Percentiles rank a stretch among this genome's conserved stretches.
phyloP scores from a whole-genome alignment of 2,888 invertebrate species.

The Orchesella flavescens region DNA sequence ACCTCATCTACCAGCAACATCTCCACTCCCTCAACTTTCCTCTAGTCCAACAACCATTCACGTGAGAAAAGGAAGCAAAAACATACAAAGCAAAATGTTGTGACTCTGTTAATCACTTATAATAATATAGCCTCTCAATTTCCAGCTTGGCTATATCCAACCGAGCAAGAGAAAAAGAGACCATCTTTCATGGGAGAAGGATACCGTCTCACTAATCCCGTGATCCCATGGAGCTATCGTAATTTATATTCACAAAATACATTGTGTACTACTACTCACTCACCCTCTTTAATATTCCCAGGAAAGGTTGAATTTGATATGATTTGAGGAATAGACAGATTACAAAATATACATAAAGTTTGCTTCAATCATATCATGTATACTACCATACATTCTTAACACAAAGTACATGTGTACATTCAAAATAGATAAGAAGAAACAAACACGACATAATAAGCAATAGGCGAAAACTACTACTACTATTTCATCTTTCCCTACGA shows the following conservation, averaged over 20 bases:
- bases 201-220: conserved; percentile 15
- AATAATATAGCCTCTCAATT: conserved; percentile 60
- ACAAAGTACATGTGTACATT: not conserved
- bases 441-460: not conserved
- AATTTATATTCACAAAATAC: conserved; percentile 42
- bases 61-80: not conserved
- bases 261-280: not conserved
- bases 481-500: conserved; percentile 23
- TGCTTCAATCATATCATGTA: not conserved
- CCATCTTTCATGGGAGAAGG: conserved; percentile 5
- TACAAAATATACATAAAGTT: conserved; percentile 29
- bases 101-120: conserved; percentile 62
- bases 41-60: conserved; percentile 29
- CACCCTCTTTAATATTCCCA: not conserved
- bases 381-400: not conserved
- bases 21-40: conserved; percentile 3
- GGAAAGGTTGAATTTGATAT: conserved; percentile 18
- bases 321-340: conserved; percentile 52
- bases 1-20: conserved; percentile 27
- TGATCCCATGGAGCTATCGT: conserved; percentile 21
- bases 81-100: conserved; percentile 40
- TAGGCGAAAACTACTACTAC: not conserved
- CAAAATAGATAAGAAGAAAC: not conserved
- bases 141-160: conserved; percentile 27
- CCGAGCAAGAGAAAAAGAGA: not conserved